Conservation (phyloP, 2,797 vertebrate genomes). For the Petrocephalus schoutedeni region DNA sequence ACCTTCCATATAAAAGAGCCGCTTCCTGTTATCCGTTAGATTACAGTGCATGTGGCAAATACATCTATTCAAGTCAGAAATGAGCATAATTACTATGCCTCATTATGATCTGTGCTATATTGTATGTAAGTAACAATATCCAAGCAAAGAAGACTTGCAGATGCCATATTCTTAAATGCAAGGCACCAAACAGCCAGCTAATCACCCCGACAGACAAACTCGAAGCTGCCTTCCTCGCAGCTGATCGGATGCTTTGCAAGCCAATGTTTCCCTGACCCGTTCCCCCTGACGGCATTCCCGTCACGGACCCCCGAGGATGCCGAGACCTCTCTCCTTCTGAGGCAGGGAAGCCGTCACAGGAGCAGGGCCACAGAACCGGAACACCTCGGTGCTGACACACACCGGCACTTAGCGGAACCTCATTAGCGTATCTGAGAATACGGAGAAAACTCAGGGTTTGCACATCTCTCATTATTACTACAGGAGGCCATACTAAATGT, state of each 20-base stretch:
- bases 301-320: background rate
- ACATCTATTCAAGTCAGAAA: background rate
- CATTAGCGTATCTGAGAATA: background rate
- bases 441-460: background rate
- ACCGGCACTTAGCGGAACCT: background rate
- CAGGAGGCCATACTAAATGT: background rate
- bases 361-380: background rate
- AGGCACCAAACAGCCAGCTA: background rate
- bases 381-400: background rate
- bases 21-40: background rate
- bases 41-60: background rate
- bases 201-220: background rate
- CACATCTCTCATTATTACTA: background rate
- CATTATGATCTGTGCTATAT: background rate
- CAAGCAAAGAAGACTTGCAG: background rate
- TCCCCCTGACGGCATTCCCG: background rate
- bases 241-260: background rate
- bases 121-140: background rate
- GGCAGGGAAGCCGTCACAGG: background rate
- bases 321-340: background rate
- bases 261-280: background rate
- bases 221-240: background rate
- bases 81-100: background rate
- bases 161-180: background rate
- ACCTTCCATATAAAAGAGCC: background rate